Evolutionary conservation across 2,797 vertebrate genomes (phyloP).

Genomic region (Anguilla anguilla): DNA sequence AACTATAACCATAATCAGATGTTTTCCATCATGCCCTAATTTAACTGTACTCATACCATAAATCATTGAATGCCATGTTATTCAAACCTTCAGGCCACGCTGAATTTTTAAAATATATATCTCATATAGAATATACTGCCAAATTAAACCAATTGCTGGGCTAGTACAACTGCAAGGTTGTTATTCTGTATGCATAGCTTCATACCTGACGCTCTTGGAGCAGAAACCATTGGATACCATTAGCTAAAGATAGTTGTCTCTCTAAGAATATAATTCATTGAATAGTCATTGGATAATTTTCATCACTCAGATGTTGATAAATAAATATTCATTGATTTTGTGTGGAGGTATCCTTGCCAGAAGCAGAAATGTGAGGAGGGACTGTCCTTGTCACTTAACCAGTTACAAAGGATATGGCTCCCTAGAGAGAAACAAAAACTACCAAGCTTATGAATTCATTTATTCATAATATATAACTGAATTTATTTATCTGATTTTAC

Average conservation of each 20-base stretch:
- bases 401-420: background rate
- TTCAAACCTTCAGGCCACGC: background rate
- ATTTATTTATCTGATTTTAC: background rate
- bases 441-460: background rate
- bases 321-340: background rate
- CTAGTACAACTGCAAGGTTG: background rate
- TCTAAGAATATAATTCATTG: background rate
- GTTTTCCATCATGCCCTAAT: background rate
- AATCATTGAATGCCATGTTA: background rate
- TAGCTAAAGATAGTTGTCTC: background rate
- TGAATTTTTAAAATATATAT: background rate
- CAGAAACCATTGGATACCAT: background rate
- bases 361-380: background rate
- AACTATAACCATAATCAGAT: too few species aligned
- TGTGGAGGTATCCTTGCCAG: background rate
- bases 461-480: background rate
- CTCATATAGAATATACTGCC: background rate
- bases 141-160: background rate
- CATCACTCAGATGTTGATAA: background rate
- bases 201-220: background rate
- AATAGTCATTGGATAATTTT: background rate
- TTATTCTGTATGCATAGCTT: background rate
- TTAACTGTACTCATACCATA: background rate
- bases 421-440: background rate
- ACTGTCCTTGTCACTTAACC: background rate